Conservation (phyloP, 2,888 invertebrate genomes). For the Epiblema foenella region DNA sequence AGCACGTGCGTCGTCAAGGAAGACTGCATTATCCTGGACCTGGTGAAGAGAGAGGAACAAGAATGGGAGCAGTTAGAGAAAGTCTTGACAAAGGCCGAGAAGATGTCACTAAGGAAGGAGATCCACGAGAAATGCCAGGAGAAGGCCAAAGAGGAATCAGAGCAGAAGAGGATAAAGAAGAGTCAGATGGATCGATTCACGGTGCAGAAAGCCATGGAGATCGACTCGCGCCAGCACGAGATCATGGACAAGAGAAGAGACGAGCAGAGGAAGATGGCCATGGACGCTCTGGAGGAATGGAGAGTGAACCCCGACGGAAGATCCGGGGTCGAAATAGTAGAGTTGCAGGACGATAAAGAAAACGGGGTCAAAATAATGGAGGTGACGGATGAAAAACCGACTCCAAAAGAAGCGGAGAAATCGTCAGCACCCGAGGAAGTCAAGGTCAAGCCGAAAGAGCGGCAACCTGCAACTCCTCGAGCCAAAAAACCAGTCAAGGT, state of each 20-base stretch:
- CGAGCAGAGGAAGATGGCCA: slow-evolving; percentile 86
- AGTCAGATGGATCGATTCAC: slow-evolving; percentile 83
- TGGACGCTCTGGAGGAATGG: slow-evolving; percentile 88
- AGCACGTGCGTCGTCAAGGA: slow-evolving; percentile 88
- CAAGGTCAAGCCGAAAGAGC: slow-evolving; percentile 42
- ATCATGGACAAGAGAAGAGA: slow-evolving; percentile 87
- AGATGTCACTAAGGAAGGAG: slow-evolving; percentile 82
- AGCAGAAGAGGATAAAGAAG: slow-evolving; percentile 81
- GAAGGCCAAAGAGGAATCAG: slow-evolving; percentile 80
- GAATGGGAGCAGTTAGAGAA: slow-evolving; percentile 86
- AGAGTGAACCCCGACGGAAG: slow-evolving; percentile 58
- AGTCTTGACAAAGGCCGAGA: slow-evolving; percentile 83
- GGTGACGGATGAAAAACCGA: slow-evolving; percentile 39
- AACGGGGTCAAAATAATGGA: slow-evolving; percentile 44
- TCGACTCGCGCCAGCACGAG: slow-evolving; percentile 80
- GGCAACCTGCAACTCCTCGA: slow-evolving; percentile 37
- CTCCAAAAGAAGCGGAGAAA: slow-evolving; percentile 18
- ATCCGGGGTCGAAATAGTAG: slow-evolving; percentile 41
- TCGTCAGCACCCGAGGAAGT: slow-evolving; percentile 16
- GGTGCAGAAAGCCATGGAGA: slow-evolving; percentile 79
- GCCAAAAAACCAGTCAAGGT: slow-evolving; percentile 42
- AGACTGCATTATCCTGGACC: slow-evolving; percentile 86
- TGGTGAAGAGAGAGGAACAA: slow-evolving; percentile 84
- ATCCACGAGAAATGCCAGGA: slow-evolving; percentile 84
- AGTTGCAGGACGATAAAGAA: slow-evolving; percentile 44